Percentiles rank a stretch among this genome's conserved stretches.
Conservation (phyloP, 2,797 vertebrate species). For the Pangasius macronema region DNA sequence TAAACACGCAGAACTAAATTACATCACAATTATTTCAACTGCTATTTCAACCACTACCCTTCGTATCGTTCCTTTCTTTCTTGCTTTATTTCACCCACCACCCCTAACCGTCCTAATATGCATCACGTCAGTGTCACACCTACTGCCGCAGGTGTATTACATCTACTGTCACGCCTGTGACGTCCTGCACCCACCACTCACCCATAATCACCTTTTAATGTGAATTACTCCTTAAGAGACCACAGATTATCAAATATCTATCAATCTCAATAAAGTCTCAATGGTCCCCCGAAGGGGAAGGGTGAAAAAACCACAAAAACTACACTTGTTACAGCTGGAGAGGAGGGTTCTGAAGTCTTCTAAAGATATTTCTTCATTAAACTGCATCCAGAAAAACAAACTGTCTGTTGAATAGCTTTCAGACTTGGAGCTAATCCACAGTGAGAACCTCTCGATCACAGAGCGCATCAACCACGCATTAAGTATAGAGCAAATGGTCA, state of each 20-base stretch:
- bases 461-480: background rate
- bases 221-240: background rate
- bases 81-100: background rate
- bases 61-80: background rate
- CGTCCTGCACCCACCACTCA: background rate
- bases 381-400: background rate
- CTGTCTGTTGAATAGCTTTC: too few relatives aligned
- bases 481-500: slow-evolving; percentile 4
- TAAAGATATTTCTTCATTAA: background rate
- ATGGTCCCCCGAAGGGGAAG: too few relatives aligned
- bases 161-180: background rate
- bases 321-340: background rate
- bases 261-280: background rate
- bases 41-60: background rate
- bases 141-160: background rate
- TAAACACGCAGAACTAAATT: background rate
- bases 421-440: background rate
- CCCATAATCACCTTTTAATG: too few relatives aligned
- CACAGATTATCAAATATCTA: background rate
- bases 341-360: background rate
- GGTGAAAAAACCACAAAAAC: background rate
- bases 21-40: background rate
- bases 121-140: too few relatives aligned
- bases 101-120: background rate
- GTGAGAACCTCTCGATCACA: background rate